Base-by-base conservation (phyloP, 2,113 vertebrate genomes). In the Oreochromis spilurus region DNA sequence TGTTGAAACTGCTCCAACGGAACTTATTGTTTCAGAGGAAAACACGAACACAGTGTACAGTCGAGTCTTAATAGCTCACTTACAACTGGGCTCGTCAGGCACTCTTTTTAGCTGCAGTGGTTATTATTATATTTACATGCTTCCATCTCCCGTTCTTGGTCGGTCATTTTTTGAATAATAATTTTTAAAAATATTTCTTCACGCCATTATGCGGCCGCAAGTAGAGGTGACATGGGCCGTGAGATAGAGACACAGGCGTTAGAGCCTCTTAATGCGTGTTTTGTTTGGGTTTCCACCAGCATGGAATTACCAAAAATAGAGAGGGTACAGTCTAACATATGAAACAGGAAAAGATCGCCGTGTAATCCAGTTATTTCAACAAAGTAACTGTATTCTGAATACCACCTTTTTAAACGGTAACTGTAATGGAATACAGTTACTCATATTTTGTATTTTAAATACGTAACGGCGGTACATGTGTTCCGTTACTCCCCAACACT, bases 1-100 rank as follows among this genome's bases (percentile, higher is more conserved):
- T 3, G 1, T 54, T 54, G 53, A 54, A 24, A 6, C 53, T 54
- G 53, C 10, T 54, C 5, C n/a, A 24, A 24, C 0, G 2, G 2
- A 54, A 6, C n/a, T 54, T 24, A 12, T 12, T 54, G n/a, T 54
- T 54, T 54, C 19, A 0, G 4, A n/a, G 50, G 52, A 34, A 16
- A 53, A 53, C 50, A 53, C 9, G 2, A 53, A 53, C 19, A n/a
- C 1, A 0, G 19, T 5, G 50, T 53, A n/a, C 50, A 53, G 19
- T 10, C 19, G 19, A 53, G 19, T 53, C 19, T 53, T 53, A 53
- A n/a, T 53, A 53, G 5, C 19, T 1, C 10, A 53, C 9, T 53
- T 53, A 53, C 9, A n/a, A 10, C 19, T n/a, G 50, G 50, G 19
- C 4, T 53, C 4, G 0, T 53, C 50, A n/a, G 19, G 19, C 19